phyloP scores from a whole-genome alignment of 2,797 vertebrate genomes.

The Phalloptychus januarius region DNA sequence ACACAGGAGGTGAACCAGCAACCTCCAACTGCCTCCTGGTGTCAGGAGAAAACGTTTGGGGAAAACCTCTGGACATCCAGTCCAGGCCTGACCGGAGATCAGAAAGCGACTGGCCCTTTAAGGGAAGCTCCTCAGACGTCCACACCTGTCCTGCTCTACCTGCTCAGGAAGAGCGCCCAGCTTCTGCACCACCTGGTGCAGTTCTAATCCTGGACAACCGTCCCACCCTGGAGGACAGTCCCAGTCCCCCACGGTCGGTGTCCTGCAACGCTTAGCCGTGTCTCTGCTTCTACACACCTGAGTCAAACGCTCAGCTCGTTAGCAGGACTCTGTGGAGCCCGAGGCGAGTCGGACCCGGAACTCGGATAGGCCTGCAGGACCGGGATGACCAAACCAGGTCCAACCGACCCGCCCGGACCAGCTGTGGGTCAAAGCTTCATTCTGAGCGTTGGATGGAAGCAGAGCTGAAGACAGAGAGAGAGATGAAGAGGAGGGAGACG shows the following conservation, averaged over 20 bases:
- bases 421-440: not conserved
- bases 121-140: not conserved
- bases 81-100: not conserved
- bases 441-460: constrained; percentile 53
- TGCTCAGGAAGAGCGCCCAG: not conserved
- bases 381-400: not conserved
- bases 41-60: not conserved
- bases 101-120: not conserved
- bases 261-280: too few relatives aligned
- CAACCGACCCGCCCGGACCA: not conserved
- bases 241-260: too few relatives aligned
- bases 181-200: not conserved
- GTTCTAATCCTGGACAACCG: not conserved
- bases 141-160: not conserved
- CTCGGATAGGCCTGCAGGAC: too few relatives aligned
- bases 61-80: not conserved
- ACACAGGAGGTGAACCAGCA: not conserved
- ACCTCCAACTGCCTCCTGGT: not conserved
- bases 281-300: too few relatives aligned
- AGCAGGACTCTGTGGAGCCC: too few relatives aligned
- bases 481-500: constrained; percentile 13
- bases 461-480: constrained; percentile 40
- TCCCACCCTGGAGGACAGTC: not conserved
- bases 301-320: too few relatives aligned
- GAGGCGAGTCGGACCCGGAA: too few relatives aligned